Base-by-base conservation (phyloP, 2,888 invertebrate genomes). In the Drosophila quinaria region DNA sequence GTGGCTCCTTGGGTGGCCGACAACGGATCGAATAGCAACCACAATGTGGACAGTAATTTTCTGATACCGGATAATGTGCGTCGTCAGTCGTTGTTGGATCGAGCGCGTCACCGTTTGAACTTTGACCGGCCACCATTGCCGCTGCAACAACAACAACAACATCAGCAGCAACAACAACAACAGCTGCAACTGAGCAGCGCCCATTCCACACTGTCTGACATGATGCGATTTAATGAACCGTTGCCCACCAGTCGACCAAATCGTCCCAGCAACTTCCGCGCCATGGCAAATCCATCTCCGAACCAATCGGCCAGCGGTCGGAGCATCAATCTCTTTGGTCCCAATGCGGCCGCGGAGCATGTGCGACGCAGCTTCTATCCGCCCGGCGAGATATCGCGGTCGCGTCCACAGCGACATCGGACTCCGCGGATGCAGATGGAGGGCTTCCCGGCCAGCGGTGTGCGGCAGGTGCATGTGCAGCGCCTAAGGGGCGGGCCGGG, bases 211-310 rank as follows among this genome's bases (percentile, higher is more conserved):
- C 15, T 72, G n/a, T 25, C 72, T 1, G 69, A 76, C 4, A 62
- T 74, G 37, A 63, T 74, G 60, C 46, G 66, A 11, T 61, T 47
- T 17, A 72, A 47, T 44, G 75, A 75, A 13, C 75, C 72, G 9
- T 13, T 65, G 44, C 55, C 76, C 33, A 65, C 65, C 13, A 76
- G 50, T 60, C 76, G 76, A 13, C 3, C 33, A 0, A 65, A 19
- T 56, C 76, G 73, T 1, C 5, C 54, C 0, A 13, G 6, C 41
- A 62, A 46, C 29, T 44, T 65, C 29, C 72, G 72, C 1, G 22
- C 50, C 3, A 4, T 65, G 1, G 1, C 60, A 55, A 72, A 46
- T 15, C 76, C 59, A 17, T 33, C 64, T 15, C 11, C 47, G 3
- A 70, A 51, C 15, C 60, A 41, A 37, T 5, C 54, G 2, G 3